Evolutionary conservation across 2,797 vertebrate genomes (phyloP), one percentile per base, ranked within the genome.

Genomic region (Dallia pectoralis): DNA sequence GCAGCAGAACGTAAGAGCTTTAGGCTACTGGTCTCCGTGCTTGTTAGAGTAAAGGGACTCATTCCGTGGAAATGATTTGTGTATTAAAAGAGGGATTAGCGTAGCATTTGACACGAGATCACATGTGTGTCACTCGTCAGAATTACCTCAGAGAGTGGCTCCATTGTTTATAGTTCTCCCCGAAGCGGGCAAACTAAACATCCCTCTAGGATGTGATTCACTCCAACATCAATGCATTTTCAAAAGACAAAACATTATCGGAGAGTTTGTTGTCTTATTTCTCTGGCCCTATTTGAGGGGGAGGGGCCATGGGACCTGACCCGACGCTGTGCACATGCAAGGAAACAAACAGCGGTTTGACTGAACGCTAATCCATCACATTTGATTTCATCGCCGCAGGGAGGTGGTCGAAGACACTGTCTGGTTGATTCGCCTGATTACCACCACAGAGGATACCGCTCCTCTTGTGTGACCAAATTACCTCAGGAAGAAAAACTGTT

Each of bases 61-160:
- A 40, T 64, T 51, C 40, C 29, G 30, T 32, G 68, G 25, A 73
- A 72, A 56, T 65, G 22, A 59, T 59, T 25, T 59, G 59, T 51
- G 69, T 63, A 68, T 75, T 69, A 62, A 72, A 32, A 78, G 74
- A 19, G 71, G 72, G 61, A 62, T 78, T 71, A 71, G 72, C 77
- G 51, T 61, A 53, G 65, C n/a, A 62, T 72, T 59, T 59, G 67
- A 61, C 48, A 49, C 66, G 68, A 49, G 19, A 68, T 66, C 66
- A 67, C 51, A 51, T 71, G 68, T 68, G 68, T 68, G 63, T 65
- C 51, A 48, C 59, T 49, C n/a, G n/a, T 48, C 32, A 63, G 44
- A 53, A 44, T 53, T 65, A 22, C 61, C 68, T 49, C 49, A 29
- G 29, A 53, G 49, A 68, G 4, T 8, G 9, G 18, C 16, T 32